These are phyloP conservation scores for Lepas anatifera DNA, from an alignment of 2,888 invertebrate species.

Conservation along the genomic window DNA sequence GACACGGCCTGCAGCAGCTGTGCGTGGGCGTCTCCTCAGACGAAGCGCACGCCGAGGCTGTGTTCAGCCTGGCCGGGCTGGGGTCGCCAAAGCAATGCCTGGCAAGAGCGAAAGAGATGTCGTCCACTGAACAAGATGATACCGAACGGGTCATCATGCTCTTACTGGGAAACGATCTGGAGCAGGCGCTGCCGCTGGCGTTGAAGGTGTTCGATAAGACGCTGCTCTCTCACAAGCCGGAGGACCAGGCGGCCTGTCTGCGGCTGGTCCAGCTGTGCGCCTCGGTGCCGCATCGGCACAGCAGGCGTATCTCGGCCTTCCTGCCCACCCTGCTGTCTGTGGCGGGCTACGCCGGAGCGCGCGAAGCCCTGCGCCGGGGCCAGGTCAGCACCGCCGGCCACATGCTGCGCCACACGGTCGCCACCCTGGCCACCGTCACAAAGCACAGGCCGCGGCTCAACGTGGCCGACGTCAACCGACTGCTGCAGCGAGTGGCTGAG, in stretches of 20 bases:
- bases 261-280: not conserved
- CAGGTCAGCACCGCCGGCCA: not conserved
- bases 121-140: not conserved
- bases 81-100: not conserved
- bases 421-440: not conserved
- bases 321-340: not conserved
- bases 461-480: not conserved
- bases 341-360: not conserved
- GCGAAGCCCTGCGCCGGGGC: not conserved
- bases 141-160: not conserved
- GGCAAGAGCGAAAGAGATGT: not conserved
- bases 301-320: not conserved
- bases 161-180: not conserved
- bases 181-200: not conserved
- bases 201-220: not conserved
- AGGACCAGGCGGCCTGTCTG: not conserved
- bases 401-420: not conserved
- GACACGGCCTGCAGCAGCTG: not conserved
- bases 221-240: not conserved
- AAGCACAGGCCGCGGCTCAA: slow-evolving; percentile 20
- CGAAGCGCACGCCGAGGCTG: not conserved
- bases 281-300: not conserved
- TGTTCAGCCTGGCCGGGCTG: not conserved
- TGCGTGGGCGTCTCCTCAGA: not conserved
- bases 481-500: not conserved